Evolutionary conservation across 30 jellyfish, hydroid and myxozoan species (phyloP), one percentile per base, ranked within the genome.

Genomic region (Turritopsis rubra): DNA sequence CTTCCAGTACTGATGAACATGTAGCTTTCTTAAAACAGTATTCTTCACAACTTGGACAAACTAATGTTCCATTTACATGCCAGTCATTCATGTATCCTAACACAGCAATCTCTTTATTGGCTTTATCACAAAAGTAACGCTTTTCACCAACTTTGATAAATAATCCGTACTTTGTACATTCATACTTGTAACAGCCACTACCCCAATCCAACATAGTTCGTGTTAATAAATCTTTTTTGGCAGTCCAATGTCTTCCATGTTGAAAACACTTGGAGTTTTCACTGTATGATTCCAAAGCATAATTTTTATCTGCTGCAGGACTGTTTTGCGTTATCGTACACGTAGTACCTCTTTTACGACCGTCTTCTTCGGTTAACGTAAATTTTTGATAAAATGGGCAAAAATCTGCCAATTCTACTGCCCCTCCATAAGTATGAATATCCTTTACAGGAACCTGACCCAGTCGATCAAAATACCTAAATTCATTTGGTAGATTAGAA

Each of bases 181-280:
- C 90, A 54, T 77, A 87, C 7, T 77, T 53, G 72, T 91, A 91
- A 66, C 97, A 91, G 0, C 97, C 97, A 72, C 96, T 86, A 21
- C 97, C 97, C 97, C 97, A 91, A 72, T 91, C 97, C 18, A 91
- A 83, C 97, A 91, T 91, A 0, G 97, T 91, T 9, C 97, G 93
- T 17, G 97, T 91, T 77, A 91, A 28, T 27, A 91, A 74, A n/a
- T 90, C 97, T 54, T 91, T 91, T 20, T 85, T 79, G 22, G 97
- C 97, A 16, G 89, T 83, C 97, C 97, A 91, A 53, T 91, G 97
- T 72, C 97, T 76, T 20, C 97, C 97, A 74, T 91, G 97, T 71
- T 91, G 92, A 23, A 91, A 87, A 80, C 97, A 91, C 52, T 91
- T 91, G 16, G 97, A 84, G 7, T 60, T 65, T 31, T 22, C 20